Base-by-base conservation (phyloP, 2,113 vertebrate genomes). In the Syrrhaptes paradoxus region DNA sequence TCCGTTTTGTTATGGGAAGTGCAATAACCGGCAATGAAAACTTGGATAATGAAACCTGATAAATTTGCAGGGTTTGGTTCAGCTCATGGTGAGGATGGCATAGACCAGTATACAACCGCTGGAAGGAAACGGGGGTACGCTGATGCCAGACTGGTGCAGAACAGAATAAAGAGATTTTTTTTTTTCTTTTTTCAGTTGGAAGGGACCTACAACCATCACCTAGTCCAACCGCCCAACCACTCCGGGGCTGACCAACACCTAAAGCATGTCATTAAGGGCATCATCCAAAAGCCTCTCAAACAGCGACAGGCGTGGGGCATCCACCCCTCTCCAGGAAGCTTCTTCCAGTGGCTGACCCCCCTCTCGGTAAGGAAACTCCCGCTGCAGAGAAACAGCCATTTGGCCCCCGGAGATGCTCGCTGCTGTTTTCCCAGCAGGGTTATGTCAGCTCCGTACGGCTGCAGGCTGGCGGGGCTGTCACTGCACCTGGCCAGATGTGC, bases 371-470 rank as follows among this genome's bases (percentile, higher is more conserved):
- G 59, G 54, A 36, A 41, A 25, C 16, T 6, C 15, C 45, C 38
- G 38, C 38, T 38, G n/a, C n/a, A n/a, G n/a, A n/a, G 38, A 41
- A n/a, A 16, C 51, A 20, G 29, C 3, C 6, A 29, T 48, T 49
- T 45, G 36, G 31, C 17, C 51, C 58, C 34, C 6, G 4, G 8
- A 43, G 41, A 31, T 43, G 43, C 49, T 49, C 0, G 1, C 5
- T n/a, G 67, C 17, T 0, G 1, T 17, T 34, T 59, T 54, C 11
- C 46, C 24, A 4, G 14, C 24, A 51, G 49, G 59, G 14, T 55
- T 43, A 89, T 73, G 54, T 67, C 31, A 41, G 38, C 38, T 41
- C 81, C 90, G 75, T 52, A 29, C n/a, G 9, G 75, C 95, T 96
- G 89, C 45, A 2, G 54, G 12, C 6, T 45, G 45, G 36, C 0